Percentiles rank a stretch among this genome's conserved stretches.
These are phyloP conservation scores for Sebastes trivittatus DNA, from an alignment of 2,797 vertebrate genomes.

Conservation along the genomic window DNA sequence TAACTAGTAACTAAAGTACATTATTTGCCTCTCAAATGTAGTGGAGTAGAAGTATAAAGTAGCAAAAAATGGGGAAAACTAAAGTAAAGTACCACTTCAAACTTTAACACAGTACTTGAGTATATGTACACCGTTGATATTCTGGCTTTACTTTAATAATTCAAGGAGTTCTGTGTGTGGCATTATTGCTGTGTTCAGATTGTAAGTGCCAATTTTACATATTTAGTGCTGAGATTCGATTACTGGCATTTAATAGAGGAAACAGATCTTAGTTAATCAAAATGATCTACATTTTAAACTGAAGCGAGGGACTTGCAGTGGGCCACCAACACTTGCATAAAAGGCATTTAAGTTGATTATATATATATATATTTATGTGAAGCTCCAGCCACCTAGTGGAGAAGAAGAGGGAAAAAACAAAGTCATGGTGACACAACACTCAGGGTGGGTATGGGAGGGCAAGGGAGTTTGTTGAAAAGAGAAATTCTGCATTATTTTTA, in stretches of 20 bases:
- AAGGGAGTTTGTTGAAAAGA: neutral
- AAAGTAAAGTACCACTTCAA: too few relatives aligned
- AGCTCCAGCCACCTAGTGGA: neutral
- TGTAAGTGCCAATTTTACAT: neutral
- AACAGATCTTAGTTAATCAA: neutral
- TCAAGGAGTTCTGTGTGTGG: too few relatives aligned
- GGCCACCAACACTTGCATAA: too few relatives aligned
- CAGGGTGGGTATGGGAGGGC: neutral
- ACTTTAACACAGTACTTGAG: too few relatives aligned
- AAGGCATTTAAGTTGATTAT: too few relatives aligned
- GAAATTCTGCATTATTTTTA: neutral
- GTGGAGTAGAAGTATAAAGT: neutral
- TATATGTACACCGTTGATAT: too few relatives aligned
- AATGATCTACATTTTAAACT: neutral
- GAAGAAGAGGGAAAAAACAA: neutral
- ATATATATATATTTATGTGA: too few relatives aligned
- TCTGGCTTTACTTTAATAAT: too few relatives aligned
- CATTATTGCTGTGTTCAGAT: too few relatives aligned
- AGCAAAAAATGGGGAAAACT: fast-evolving
- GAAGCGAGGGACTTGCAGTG: too few relatives aligned
- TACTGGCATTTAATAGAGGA: neutral
- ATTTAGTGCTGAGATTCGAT: neutral
- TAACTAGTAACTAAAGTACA: neutral
- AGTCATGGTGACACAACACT: neutral
- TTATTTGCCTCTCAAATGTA: neutral